phyloP scores from a whole-genome alignment of 2,797 vertebrate genomes.

The Fistularia commersonii region DNA sequence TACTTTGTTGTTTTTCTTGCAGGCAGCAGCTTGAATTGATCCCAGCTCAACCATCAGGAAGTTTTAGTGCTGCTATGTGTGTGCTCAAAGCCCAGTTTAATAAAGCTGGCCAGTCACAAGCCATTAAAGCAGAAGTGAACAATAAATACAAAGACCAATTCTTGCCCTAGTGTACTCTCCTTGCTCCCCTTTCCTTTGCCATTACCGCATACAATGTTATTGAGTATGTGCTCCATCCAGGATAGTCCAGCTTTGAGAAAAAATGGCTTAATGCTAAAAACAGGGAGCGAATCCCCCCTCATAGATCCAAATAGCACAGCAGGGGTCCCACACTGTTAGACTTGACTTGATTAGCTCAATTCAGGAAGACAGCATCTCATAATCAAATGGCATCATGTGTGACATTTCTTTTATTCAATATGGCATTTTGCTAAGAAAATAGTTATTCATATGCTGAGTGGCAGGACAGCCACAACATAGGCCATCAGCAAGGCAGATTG shows the following conservation, averaged over 20 bases:
- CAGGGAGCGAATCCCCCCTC: no score
- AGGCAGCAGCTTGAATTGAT: constrained; percentile 72
- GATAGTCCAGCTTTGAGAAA: no score
- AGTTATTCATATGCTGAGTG: constrained; percentile 43
- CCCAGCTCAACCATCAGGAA: constrained; percentile 72
- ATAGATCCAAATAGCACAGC: no score
- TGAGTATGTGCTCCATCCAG: constrained; percentile 8
- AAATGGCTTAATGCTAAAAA: no score
- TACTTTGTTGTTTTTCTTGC: constrained; percentile 75
- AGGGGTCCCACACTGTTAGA: no score
- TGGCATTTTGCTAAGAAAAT: constrained; percentile 34
- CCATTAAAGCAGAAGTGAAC: constrained; percentile 71
- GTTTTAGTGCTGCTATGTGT: constrained; percentile 80
- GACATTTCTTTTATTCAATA: constrained; percentile 36
- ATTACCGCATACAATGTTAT: constrained; percentile 13
- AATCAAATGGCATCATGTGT: constrained; percentile 8
- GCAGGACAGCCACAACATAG: constrained; percentile 36
- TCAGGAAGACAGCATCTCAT: constrained; percentile 24
- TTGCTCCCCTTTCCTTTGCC: constrained; percentile 15
- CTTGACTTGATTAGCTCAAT: constrained; percentile 24
- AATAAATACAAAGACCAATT: constrained; percentile 76
- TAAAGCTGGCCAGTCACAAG: constrained; percentile 77
- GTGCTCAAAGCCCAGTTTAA: constrained; percentile 84
- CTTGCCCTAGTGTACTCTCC: constrained; percentile 29
- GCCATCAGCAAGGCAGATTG: constrained; percentile 64